Conservation (phyloP, 2,113 vertebrate species). For the Egretta garzetta region DNA sequence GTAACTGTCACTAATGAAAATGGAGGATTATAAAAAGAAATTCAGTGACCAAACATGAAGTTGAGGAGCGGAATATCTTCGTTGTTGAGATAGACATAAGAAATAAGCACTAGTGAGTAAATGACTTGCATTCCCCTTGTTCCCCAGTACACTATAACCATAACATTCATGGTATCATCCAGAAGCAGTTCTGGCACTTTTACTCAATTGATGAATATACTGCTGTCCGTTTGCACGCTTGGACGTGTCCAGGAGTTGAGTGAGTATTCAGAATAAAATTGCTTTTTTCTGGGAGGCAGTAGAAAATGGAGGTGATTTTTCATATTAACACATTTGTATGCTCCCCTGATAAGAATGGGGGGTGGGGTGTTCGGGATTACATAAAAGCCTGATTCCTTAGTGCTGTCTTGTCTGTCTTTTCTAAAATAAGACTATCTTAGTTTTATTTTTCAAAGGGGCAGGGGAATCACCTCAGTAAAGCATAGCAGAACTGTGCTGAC, state of each 20-base stretch:
- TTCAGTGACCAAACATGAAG: not conserved
- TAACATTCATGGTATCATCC: not conserved
- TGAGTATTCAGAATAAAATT: slow-evolving; percentile 34
- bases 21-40: not conserved
- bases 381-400: not conserved
- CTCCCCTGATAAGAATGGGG: not conserved
- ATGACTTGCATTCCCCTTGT: not conserved
- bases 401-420: not conserved
- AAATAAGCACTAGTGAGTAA: not conserved
- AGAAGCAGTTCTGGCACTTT: not conserved
- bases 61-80: not conserved
- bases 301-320: slow-evolving; percentile 44
- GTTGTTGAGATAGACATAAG: not conserved
- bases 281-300: slow-evolving; percentile 16
- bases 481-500: not conserved
- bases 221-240: not conserved
- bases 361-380: not conserved
- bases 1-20: not conserved
- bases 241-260: slow-evolving; percentile 3
- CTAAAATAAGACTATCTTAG: not conserved
- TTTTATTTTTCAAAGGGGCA: not conserved
- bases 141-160: not conserved
- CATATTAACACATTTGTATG: not conserved
- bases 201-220: not conserved
- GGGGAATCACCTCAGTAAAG: not conserved